Conservation (phyloP, 1,140 invertebrate genomes). For the Pseudomyrmex gracilis region DNA sequence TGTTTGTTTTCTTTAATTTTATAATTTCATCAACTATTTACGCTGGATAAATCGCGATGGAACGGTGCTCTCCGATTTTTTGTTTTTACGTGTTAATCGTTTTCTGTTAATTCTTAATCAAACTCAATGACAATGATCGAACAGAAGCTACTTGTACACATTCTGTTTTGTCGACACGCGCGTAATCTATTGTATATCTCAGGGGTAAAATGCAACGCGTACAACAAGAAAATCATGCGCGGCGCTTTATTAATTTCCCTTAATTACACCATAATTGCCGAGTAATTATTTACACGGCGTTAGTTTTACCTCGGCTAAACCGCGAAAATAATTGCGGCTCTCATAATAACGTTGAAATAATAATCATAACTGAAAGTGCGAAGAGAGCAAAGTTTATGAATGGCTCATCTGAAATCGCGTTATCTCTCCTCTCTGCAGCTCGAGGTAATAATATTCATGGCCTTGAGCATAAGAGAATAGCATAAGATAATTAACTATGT, state of each 20-base stretch:
- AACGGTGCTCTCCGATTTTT: neutral
- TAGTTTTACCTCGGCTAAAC: constrained; percentile 50
- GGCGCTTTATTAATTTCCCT: constrained; percentile 60
- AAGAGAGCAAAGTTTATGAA: constrained; percentile 58
- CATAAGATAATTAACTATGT: constrained; percentile 29
- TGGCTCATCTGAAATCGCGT: constrained; percentile 50
- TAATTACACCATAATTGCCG: constrained; percentile 58
- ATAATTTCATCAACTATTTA: neutral
- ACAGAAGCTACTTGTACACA: neutral
- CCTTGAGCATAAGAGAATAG: neutral
- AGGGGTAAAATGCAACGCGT: neutral
- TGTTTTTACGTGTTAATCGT: neutral
- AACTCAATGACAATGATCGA: neutral
- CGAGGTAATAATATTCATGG: constrained; percentile 11
- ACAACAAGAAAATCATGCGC: constrained; percentile 36
- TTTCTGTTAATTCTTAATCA: neutral
- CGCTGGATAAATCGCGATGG: neutral
- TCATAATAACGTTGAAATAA: constrained; percentile 53
- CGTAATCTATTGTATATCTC: constrained; percentile 14
- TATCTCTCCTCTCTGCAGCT: constrained; percentile 39
- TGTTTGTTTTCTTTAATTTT: neutral
- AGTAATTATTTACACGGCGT: constrained; percentile 57
- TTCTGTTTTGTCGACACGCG: neutral
- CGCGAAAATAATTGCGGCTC: constrained; percentile 54
- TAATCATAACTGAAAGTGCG: constrained; percentile 49